Conservation (phyloP, 92 coral and sea anemone species). For the Phenganax subtilis region DNA sequence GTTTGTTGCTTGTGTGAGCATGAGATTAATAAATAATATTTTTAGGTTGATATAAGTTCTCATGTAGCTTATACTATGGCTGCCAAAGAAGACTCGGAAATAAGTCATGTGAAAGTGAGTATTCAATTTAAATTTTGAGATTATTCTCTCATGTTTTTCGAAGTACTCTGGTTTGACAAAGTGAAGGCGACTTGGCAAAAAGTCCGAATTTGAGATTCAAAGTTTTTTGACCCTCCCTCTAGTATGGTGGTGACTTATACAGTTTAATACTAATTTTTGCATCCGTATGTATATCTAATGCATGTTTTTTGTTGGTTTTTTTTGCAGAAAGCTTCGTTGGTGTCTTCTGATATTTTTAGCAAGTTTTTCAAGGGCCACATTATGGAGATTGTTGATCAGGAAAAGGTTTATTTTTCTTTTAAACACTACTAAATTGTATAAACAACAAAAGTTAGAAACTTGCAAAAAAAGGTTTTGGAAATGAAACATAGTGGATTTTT, state of each 20-base stretch:
- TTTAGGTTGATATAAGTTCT: constrained; percentile 81
- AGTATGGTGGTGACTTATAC: background rate
- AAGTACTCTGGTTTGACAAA: no score
- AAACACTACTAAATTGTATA: background rate
- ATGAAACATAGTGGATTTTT: no score
- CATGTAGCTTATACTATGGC: constrained; percentile 90
- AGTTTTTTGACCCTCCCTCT: background rate
- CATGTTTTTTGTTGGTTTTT: background rate
- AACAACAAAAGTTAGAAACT: no score
- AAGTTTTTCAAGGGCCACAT: constrained; percentile 91
- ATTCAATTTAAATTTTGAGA: background rate
- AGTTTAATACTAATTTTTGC: background rate
- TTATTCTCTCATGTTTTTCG: no score
- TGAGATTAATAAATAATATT: background rate
- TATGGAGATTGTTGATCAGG: constrained; percentile 98
- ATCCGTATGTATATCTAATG: background rate
- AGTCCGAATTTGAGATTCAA: no score
- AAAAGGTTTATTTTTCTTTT: constrained; percentile 56
- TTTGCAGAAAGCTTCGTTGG: constrained; percentile 88
- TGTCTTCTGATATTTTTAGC: constrained; percentile 88
- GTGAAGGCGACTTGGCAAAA: no score
- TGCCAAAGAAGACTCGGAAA: constrained; percentile 76
- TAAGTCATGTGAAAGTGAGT: constrained; percentile 75
- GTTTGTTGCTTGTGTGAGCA: no score
- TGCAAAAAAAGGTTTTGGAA: no score